Conservation (phyloP, 2,113 vertebrate genomes). For the Damaliscus lunatus region DNA sequence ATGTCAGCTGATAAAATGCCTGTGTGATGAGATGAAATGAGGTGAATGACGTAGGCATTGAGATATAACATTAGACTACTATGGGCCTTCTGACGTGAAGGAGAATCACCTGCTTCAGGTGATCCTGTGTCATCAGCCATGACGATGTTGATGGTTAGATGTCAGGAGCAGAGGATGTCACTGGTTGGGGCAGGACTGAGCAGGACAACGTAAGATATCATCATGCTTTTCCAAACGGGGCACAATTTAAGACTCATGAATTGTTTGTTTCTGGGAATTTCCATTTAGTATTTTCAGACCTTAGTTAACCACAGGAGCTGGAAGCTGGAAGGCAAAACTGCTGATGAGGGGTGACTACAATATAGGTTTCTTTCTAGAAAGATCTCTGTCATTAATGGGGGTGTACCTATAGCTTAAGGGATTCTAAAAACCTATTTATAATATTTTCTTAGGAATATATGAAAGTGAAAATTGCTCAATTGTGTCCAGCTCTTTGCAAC, state of each 20-base stretch:
- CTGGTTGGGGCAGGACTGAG: neutral
- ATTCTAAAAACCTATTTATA: neutral
- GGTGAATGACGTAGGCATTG: neutral
- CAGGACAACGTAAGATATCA: neutral
- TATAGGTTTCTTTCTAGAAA: constrained; percentile 3
- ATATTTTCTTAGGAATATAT: constrained; percentile 1
- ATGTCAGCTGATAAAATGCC: neutral
- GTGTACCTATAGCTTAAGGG: neutral
- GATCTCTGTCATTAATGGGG: neutral
- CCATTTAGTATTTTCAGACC: neutral
- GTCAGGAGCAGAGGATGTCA: neutral
- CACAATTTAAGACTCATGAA: neutral
- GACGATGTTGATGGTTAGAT: neutral
- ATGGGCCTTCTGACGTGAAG: neutral
- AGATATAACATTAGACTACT: neutral
- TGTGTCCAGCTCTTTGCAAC: neutral
- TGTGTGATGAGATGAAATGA: neutral
- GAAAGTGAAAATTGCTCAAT: neutral
- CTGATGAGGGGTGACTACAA: neutral
- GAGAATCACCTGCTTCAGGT: neutral
- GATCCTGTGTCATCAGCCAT: neutral
- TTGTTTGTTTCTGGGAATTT: neutral
- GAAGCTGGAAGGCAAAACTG: neutral
- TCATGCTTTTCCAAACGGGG: neutral
- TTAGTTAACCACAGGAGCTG: neutral